phyloP scores from a whole-genome alignment of 2,888 invertebrate species.

The Stenodera caucasica region DNA sequence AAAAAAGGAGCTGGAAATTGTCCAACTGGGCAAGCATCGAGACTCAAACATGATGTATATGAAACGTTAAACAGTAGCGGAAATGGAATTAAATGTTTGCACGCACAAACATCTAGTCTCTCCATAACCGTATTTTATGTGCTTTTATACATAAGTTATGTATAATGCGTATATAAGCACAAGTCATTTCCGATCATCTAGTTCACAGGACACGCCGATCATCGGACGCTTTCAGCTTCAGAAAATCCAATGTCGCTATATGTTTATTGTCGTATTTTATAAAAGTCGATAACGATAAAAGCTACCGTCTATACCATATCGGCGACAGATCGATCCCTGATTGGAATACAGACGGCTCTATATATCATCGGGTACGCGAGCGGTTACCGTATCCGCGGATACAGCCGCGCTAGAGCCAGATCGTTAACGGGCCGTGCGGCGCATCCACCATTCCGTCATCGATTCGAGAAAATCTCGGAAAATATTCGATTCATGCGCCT shows the following conservation, averaged over 20 bases:
- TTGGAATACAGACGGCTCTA: constrained; percentile 39
- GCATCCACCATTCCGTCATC: constrained; percentile 6
- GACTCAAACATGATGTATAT: constrained; percentile 23
- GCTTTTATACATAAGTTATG: constrained; percentile 29
- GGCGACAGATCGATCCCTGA: constrained; percentile 40
- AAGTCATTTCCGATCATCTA: constrained; percentile 31
- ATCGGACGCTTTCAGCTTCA: constrained; percentile 32
- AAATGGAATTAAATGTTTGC: constrained; percentile 28
- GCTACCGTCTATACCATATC: constrained; percentile 38
- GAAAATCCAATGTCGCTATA: constrained; percentile 19
- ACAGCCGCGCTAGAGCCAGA: neutral
- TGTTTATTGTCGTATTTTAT: neutral
- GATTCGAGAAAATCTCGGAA: too few relatives aligned
- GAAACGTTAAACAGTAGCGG: constrained; percentile 25
- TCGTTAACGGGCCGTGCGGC: neutral
- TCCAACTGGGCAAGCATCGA: constrained; percentile 14
- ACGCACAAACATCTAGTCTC: constrained; percentile 34
- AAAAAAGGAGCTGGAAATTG: constrained; percentile 16
- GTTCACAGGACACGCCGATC: constrained; percentile 32
- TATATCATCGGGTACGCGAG: constrained; percentile 29
- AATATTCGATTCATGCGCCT: too few relatives aligned
- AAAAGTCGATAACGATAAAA: constrained; percentile 27
- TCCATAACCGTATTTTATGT: constrained; percentile 28
- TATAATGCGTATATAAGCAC: neutral
- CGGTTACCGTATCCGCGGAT: too few relatives aligned